Base-by-base conservation (phyloP, 2,797 vertebrate species). In the Lerista edwardsae region DNA sequence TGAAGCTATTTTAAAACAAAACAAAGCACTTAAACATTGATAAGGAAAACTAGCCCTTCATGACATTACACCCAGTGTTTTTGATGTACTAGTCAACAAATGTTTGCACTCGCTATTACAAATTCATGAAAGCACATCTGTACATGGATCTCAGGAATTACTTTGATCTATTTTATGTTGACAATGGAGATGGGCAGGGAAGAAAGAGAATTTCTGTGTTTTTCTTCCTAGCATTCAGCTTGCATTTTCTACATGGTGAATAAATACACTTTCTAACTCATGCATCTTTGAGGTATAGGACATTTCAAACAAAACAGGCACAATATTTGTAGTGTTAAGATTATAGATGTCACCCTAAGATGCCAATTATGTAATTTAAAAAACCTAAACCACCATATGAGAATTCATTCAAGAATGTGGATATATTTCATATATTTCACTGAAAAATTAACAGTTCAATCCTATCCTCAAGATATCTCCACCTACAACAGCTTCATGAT, bases 121-220 rank as follows among this genome's bases (percentile, higher is more conserved):
- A 29, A 83, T 51, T 29, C 44, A 67, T 83, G 61, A 51, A 55
- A 65, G 65, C 31, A 55, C 6, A 80, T 25, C 6, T 25, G 31
- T 75, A 25, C 11, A 36, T 59, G 21, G 65, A 69, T 23, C 4
- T 36, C 57, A 41, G 3, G 3, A 25, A 34, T 55, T 47, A 39
- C 61, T 75, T 75, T n/a, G n/a, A 64, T 27, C 39, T 21, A 41
- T 10, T 41, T 39, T 39, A 75, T 39, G 14, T 12, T 57, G 17
- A 34, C 44, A 51, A 51, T 51, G 2, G 29, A 31, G 55, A 36
- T 12, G 41, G 1, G 47, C 17, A 47, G 15, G 25, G 6, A 47
- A 71, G 21, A 62, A 73, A 84, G 36, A 75, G 61, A 44, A 68
- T 85, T 85, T 80, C 78, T 36, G n/a, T 85, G 29, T 80, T 75